Base-by-base conservation (phyloP, 2,113 vertebrate genomes). In the Synodontis membranacea region DNA sequence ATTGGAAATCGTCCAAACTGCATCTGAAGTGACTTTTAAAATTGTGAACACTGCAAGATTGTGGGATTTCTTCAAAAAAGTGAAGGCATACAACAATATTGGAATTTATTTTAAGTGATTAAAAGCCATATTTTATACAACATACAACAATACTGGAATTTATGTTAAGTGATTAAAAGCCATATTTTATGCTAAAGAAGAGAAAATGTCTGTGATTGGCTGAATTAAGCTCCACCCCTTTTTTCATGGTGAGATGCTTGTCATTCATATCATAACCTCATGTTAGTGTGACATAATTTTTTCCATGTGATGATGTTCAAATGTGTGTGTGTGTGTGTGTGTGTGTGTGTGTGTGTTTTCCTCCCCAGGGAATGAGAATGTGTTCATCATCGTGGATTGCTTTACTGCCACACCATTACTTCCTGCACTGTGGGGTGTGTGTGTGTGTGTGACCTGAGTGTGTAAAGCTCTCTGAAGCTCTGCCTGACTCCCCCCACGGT, bases 341-440 rank as follows among this genome's bases (percentile, higher is more conserved):
- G 72, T 39, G 78, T 72, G 48, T 72, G 37, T 52, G 42, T 15
- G 60, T 56, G 56, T 64, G 88, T 60, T 85, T 50, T 52, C 68
- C 88, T 86, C 56, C 72, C 89, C 80, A 23, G 25, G 90, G 90
- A 90, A 89, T 85, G 84, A 89, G 92, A 90, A 92, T 91, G 92
- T 92, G 91, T 92, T 94, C 92, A 93, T 92, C 92, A 92, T 91
- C 89, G 88, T 68, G 82, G 93, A 94, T 91, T 92, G 92, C 89
- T 93, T 94, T 93, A 94, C 89, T 94, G 92, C 91, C 93, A 92
- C 93, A 93, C 90, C 93, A 94, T 91, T 93, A 91, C 93, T 90
- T 90, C n/a, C 86, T 88, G 84, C 4, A 9, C 81, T 56, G 42
- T 44, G 70, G 72, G 60, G 74, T 12, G 46, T 37, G 58, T 90